These are phyloP conservation scores for Tarsius wallacei DNA, from an alignment of 2,797 vertebrate genomes.

Conservation along the genomic window DNA sequence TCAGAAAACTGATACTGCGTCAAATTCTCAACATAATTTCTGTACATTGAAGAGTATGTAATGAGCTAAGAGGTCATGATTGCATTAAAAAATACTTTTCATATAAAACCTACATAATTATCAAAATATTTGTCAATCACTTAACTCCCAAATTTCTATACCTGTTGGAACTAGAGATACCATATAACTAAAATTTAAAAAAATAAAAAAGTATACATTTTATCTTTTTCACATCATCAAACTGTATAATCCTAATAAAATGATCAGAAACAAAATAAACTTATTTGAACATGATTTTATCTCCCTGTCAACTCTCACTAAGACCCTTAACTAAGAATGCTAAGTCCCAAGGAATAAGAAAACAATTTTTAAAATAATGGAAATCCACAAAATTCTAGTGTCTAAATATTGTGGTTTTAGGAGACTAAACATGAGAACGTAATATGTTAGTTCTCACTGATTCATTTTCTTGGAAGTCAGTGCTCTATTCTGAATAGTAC, in stretches of 20 bases:
- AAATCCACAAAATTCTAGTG: neutral
- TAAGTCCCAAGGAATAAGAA: neutral
- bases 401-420: conserved; percentile 15
- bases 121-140: neutral
- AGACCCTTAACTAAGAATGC: neutral
- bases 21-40: conserved; percentile 32
- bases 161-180: conserved; percentile 10
- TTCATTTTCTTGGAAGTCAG: neutral
- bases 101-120: neutral
- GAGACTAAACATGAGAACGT: conserved; percentile 2
- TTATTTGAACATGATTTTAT: conserved; percentile 42
- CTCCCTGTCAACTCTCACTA: neutral
- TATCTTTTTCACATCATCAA: neutral
- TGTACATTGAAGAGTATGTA: neutral
- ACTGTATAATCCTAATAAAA: conserved; percentile 22
- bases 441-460: neutral
- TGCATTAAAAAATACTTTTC: conserved; percentile 53
- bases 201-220: neutral
- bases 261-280: conserved; percentile 50
- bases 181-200: conserved; percentile 8
- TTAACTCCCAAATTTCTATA: conserved; percentile 41
- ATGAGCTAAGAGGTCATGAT: neutral
- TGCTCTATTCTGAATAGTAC: neutral
- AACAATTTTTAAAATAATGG: neutral
- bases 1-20: neutral